phyloP scores from a whole-genome alignment of 2,113 vertebrate species.

The Isurus oxyrinchus region DNA sequence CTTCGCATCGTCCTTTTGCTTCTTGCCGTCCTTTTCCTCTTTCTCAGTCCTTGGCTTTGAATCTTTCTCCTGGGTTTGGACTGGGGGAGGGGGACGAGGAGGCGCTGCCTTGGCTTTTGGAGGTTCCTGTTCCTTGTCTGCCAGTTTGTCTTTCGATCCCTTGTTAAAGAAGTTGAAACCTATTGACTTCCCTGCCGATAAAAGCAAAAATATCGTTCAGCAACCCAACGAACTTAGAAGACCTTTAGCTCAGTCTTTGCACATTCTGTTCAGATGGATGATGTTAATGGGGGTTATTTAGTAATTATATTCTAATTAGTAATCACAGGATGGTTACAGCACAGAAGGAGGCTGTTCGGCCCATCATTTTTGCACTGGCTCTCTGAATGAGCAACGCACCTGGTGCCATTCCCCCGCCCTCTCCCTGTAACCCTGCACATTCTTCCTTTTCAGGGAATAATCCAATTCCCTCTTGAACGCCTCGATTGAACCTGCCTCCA shows the following conservation, averaged over 20 bases:
- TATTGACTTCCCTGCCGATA: neutral
- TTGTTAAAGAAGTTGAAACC: conserved; percentile 31
- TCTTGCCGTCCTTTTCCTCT: neutral
- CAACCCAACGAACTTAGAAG: neutral
- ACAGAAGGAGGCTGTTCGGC: too few relatives aligned
- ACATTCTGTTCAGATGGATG: neutral
- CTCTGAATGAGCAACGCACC: too few relatives aligned
- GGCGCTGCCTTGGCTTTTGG: neutral
- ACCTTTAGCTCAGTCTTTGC: neutral
- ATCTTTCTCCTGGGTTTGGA: neutral
- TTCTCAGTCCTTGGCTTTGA: neutral
- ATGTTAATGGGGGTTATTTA: neutral
- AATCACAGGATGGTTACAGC: neutral
- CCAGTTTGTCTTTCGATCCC: neutral
- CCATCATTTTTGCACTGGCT: too few relatives aligned
- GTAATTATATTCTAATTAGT: neutral
- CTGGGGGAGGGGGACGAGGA: neutral
- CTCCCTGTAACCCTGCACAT: too few relatives aligned
- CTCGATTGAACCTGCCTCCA: too few relatives aligned
- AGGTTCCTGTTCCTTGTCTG: neutral
- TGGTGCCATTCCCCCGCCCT: too few relatives aligned
- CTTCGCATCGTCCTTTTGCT: neutral
- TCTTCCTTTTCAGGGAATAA: too few relatives aligned
- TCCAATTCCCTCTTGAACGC: too few relatives aligned
- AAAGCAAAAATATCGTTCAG: neutral